Conservation (phyloP, 2,888 invertebrate species). For the Netelia fuscicornis region DNA sequence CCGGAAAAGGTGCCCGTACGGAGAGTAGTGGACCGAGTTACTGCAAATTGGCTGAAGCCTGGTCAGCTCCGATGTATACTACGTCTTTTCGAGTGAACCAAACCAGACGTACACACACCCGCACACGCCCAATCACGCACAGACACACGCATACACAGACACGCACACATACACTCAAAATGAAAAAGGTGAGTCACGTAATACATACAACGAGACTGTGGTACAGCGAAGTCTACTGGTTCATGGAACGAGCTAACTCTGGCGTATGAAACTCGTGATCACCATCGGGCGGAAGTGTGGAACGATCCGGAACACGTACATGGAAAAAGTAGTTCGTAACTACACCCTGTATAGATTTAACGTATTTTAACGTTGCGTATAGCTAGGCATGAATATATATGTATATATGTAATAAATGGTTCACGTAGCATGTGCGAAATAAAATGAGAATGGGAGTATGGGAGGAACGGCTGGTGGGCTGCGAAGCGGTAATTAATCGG, state of each 20-base stretch:
- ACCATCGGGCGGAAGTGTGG: background rate
- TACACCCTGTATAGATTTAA: background rate
- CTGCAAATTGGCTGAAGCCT: conserved; percentile 78
- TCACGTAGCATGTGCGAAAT: conserved; percentile 7
- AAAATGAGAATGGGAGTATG: background rate
- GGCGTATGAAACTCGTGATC: background rate
- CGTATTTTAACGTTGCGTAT: background rate
- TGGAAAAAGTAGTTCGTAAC: background rate
- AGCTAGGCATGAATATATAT: background rate
- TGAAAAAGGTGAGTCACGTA: conserved; percentile 42
- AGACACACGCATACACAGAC: conserved; percentile 18
- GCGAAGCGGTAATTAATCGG: conserved; percentile 75
- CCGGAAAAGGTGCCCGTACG: conserved; percentile 53
- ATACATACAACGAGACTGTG: conserved; percentile 31
- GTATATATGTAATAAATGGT: conserved; percentile 10
- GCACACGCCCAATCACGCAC: conserved; percentile 23
- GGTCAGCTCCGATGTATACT: conserved; percentile 65
- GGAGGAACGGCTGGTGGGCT: conserved; percentile 15
- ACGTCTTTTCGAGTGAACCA: conserved; percentile 23
- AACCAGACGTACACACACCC: conserved; percentile 1
- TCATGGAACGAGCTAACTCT: background rate
- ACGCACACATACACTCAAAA: background rate
- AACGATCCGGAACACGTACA: background rate
- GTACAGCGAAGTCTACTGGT: conserved; percentile 30
- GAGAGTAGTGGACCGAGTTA: conserved; percentile 74